Conservation (phyloP, 2,797 vertebrate species). For the Gymnothorax javanicus region DNA sequence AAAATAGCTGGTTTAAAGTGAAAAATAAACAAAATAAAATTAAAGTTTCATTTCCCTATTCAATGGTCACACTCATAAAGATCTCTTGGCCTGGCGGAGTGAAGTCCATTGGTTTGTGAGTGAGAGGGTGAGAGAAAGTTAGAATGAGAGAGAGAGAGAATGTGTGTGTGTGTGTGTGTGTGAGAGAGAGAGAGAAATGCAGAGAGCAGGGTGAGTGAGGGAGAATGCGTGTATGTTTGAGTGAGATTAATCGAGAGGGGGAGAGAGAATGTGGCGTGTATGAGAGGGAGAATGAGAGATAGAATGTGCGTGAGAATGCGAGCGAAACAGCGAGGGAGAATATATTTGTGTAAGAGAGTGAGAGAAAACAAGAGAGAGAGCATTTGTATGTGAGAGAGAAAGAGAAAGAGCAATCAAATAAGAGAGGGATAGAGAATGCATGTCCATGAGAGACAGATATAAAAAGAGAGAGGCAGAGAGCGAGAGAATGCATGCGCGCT, state of each 20-base stretch:
- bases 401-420: not conserved
- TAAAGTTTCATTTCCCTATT: not conserved
- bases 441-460: not conserved
- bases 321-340: too few relatives aligned
- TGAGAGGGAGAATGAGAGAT: slow-evolving; percentile 27
- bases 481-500: not conserved
- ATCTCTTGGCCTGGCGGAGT: too few relatives aligned
- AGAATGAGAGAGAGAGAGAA: too few relatives aligned
- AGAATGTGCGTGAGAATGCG: not conserved
- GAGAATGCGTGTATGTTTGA: not conserved
- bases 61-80: not conserved
- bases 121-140: too few relatives aligned
- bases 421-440: slow-evolving; percentile 11
- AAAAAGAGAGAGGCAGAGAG: not conserved
- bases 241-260: not conserved
- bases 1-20: not conserved
- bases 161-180: slow-evolving; percentile 30
- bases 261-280: not conserved
- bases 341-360: not conserved
- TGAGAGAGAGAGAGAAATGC: slow-evolving; percentile 13
- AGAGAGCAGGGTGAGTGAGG: slow-evolving; percentile 25
- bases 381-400: slow-evolving; percentile 26
- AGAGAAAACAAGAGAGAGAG: not conserved
- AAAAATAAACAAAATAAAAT: not conserved
- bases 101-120: too few relatives aligned